Evolutionary conservation across 2,113 vertebrate species (phyloP).

Genomic region (Takifugu bimaculatus): DNA sequence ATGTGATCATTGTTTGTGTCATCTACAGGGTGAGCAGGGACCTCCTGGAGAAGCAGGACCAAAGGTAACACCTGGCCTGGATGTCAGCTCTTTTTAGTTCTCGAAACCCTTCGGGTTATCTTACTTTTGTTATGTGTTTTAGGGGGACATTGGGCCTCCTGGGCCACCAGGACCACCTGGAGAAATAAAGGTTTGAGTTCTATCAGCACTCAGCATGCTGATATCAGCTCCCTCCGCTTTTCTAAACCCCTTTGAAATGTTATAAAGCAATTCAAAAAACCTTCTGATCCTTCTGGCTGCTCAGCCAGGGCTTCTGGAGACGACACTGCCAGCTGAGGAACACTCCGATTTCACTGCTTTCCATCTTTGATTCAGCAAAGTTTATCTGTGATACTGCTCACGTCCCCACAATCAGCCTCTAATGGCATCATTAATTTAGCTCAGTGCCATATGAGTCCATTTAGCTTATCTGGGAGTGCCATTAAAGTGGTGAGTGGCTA

Average conservation of each 20-base stretch:
- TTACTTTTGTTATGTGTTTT: background rate
- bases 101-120: background rate
- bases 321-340: no score
- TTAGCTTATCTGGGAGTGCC: conserved; percentile 36
- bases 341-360: background rate
- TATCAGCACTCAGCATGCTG: no score
- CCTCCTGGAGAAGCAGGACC: conserved; percentile 40
- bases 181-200: background rate
- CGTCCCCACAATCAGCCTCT: conserved; percentile 13
- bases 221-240: no score
- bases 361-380: background rate
- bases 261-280: no score
- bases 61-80: conserved; percentile 32
- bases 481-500: conserved; percentile 40
- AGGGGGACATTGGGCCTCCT: conserved; percentile 50
- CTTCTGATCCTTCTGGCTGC: no score
- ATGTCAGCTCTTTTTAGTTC: background rate
- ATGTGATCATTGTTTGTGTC: conserved; percentile 1
- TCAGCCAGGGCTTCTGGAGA: no score
- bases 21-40: conserved; percentile 40
- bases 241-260: background rate
- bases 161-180: conserved; percentile 52
- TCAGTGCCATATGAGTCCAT: conserved; percentile 15
- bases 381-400: background rate
- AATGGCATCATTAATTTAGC: conserved; percentile 47